A percentile compares a stretch with the other conserved stretches of the same genome.
Evolutionary conservation across 2,113 vertebrate species (phyloP).

Genomic region (Mastomys natalensis): DNA sequence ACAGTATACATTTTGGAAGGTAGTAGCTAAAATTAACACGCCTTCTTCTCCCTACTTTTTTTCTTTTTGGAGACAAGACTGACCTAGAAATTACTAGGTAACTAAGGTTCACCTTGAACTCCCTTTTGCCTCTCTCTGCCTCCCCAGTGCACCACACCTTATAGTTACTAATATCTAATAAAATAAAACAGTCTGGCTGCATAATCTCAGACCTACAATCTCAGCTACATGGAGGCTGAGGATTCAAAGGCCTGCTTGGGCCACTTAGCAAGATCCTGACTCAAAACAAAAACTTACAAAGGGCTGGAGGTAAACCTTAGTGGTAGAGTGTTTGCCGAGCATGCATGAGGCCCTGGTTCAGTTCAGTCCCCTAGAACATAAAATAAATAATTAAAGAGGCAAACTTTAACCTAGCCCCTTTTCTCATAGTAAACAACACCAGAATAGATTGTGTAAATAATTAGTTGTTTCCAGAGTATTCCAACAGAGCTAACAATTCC

Average conservation of each 20-base stretch:
- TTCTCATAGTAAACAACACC: not conserved
- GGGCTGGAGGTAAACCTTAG: not conserved
- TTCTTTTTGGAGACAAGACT: not conserved
- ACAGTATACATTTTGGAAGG: not conserved
- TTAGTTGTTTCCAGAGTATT: constrained; percentile 8
- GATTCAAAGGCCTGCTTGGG: not conserved
- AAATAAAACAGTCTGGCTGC: not conserved
- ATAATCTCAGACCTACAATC: not conserved
- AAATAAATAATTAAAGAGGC: not conserved
- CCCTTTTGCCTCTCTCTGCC: not conserved
- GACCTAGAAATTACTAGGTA: not conserved
- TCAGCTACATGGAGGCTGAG: not conserved
- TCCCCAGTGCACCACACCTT: not conserved
- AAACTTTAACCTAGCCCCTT: not conserved
- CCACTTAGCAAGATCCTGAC: not conserved
- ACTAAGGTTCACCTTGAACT: not conserved
- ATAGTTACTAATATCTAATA: not conserved
- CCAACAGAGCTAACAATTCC: not conserved
- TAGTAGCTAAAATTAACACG: not conserved
- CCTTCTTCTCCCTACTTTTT: not conserved
- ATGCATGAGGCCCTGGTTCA: not conserved
- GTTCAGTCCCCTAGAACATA: not conserved
- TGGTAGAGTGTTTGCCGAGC: not conserved
- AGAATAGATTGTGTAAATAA: not conserved
- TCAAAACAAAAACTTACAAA: not conserved